Base-by-base conservation (phyloP, 2,113 vertebrate species). In the Riparia riparia region DNA sequence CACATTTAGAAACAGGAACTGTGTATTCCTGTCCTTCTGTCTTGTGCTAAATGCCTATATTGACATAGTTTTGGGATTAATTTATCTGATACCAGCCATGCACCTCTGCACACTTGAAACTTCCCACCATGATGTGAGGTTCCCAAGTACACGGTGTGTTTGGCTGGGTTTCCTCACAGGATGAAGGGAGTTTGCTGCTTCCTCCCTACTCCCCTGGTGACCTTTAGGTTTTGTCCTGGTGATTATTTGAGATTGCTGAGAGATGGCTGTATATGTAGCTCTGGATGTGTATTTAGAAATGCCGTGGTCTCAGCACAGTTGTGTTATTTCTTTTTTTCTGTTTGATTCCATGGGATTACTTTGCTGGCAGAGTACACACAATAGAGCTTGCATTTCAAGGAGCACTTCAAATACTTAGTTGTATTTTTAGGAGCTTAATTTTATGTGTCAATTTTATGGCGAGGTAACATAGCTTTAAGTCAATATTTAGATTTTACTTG, bases 81-180 rank as follows among this genome's bases (percentile, higher is more conserved):
- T 61, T 80, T 9, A 15, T 74, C 12, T 7, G 18, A 6, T 54
- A 51, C 20, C 60, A 47, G 12, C 51, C n/a, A 12, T 19, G 20
- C 24, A 71, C 56, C 56, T 73, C 10, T 17, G 25, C 29, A 57
- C 12, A n/a, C 37, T 32, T 60, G 12, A 57, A 41, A 32, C 26
- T 69, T 73, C 26, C 53, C 66, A 61, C 1, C 0, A 0, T 45
- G 34, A 9, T 6, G 1, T 12, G 19, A 26, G 28, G 25, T 34
- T 80, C 66, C 76, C 21, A 11, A 71, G 41, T 12, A n/a, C 31
- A 9, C 9, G 0, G 1, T 41, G 11, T 34, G 18, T 69, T 49
- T 76, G 65, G 15, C 65, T 85, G 2, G 41, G 7, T 63, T 90
- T 80, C n/a, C 12, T 72, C 28, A 15, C 34, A 39, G 79, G n/a